Evolutionary conservation across 2,797 vertebrate species (phyloP), one percentile per base, ranked within the genome.

Genomic region (Diglossa cyanea): DNA sequence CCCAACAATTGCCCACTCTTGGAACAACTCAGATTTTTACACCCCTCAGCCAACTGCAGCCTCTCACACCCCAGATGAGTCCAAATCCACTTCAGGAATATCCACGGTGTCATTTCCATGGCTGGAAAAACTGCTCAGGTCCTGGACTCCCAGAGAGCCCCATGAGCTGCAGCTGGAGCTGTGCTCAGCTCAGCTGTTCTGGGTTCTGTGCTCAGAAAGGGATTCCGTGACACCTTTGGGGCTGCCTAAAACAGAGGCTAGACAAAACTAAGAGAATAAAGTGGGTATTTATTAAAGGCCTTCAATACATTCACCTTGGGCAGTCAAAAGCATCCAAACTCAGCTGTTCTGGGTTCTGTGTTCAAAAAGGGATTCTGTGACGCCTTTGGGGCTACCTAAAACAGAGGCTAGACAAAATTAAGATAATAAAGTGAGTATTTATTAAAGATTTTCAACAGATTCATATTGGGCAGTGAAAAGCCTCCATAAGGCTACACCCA

Each of bases 331-430:
- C 11, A 47, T 15, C 47, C 25, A 18, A 51, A 6, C 15, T 28
- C 11, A 6, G 51, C 51, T 0, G 0, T 8, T 31, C 10, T 8
- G 2, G 19, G n/a, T 10, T 30, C 78, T 30, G 40, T 15, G 35
- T 25, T 13, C 2, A 8, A 4, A 39, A 35, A 18, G 25, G 31
- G 45, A 35, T 23, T 55, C 54, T 30, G 13, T 2, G 35, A 7
- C 16, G 3, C 0, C 2, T 78, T 37, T 55, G n/a, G 31, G 33
- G 13, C 28, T 21, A 1, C 42, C 42, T n/a, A 9, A 39, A 78
- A 39, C 23, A 55, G 28, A 39, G 17, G 21, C 10, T 7, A 4
- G 61, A 17, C 21, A 78, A 39, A 39, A 47, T 5, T 17, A 17
- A 26, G 7, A 55, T 9, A n/a, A 47, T 26, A 31, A 47, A 78